Evolutionary conservation across 2,888 invertebrate genomes (phyloP), one percentile per base, ranked within the genome.

Genomic region (Caenorhabditis sulstoni): DNA sequence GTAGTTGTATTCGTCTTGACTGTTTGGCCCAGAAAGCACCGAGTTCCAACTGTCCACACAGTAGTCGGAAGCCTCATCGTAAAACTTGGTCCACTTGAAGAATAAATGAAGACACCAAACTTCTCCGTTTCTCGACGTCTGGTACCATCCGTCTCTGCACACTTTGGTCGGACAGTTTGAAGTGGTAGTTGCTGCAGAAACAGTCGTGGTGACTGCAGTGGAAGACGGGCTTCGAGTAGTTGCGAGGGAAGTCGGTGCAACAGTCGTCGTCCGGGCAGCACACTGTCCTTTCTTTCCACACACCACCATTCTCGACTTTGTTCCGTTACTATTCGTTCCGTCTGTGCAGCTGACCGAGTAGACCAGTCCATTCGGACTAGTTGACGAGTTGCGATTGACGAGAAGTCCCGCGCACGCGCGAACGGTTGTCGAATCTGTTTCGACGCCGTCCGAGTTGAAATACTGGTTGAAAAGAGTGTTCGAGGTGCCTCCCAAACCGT

Each of bases 101-200:
- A 73, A 64, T 2, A 41, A 16, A 16, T 52, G 57, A 11, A 73
- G 14, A 37, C 73, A 73, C 64, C 64, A 73, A 0, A 73, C 64
- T 45, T 50, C 12, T 35, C 73, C 73, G 18, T 73, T 52, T 35
- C 73, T 20, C n/a, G 52, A 0, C 0, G 64, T 58, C 35, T 57
- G 45, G 29, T 64, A 52, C 58, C 64, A 73, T 16, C 73, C 73
- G 23, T 50, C 41, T 22, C 41, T 39, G 39, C 73, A 73, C 5
- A 73, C 64, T 57, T 73, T 73, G 2, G 35, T 44, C 3, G 73
- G 73, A 37, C 73, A 73, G 16, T 73, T 64, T 0, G 52, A 35
- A 0, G 68, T 68, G 0, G 68, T 52, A 1, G 58, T n/a, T 16
- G 11, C 2, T 35, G 37, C 14, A 49, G 57, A 47, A 8, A 23